Base-by-base conservation (phyloP, 1,140 invertebrate species). In the Apis laboriosa region DNA sequence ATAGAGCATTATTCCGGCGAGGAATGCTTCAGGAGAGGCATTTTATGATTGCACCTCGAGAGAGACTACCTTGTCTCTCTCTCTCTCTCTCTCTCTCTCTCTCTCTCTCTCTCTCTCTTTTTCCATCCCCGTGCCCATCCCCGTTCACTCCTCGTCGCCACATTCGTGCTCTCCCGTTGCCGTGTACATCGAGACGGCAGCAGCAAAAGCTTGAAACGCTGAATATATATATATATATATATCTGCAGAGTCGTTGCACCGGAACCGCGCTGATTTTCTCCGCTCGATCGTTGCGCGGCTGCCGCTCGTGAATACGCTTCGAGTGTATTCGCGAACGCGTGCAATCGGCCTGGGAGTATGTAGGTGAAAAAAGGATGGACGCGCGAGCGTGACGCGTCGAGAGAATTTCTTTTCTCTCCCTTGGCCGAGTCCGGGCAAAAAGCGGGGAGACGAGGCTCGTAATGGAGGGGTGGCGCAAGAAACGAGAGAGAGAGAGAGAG, bases 241-340 rank as follows among this genome's bases (percentile, higher is more conserved):
- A 60, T 58, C 15, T 66, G 66, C 34, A 7, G 56, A 82, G 61
- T 76, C 76, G 80, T 83, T 84, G 86, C 86, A 84, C 72, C 86
- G 80, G 86, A 87, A 87, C 80, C 80, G 66, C 72, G 63, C 72
- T 67, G 85, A 87, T 87, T 87, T 80, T 84, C 80, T 80, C 73
- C 43, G 73, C 51, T 28, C 28, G 76, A 43, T 19, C 28, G 7
- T 49, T 34, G 43, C 5, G 19, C 77, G 53, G 24, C 15, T 43
- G 5, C 24, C 4, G 66, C 43, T 19, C 64, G 64, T 9, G 67
- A 71, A 34, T 79, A 72, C 77, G 77, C 76, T 58, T 17, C 19
- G 64, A 58, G 19, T 53, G 63, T 13, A 64, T 58, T 53, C 63
- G 72, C 24, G 64, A 75, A 53, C 80, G 55, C 13, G 60, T 8